These are phyloP conservation scores for Scleropages formosus DNA, from an alignment of 2,797 vertebrate species.

Conservation along the genomic window DNA sequence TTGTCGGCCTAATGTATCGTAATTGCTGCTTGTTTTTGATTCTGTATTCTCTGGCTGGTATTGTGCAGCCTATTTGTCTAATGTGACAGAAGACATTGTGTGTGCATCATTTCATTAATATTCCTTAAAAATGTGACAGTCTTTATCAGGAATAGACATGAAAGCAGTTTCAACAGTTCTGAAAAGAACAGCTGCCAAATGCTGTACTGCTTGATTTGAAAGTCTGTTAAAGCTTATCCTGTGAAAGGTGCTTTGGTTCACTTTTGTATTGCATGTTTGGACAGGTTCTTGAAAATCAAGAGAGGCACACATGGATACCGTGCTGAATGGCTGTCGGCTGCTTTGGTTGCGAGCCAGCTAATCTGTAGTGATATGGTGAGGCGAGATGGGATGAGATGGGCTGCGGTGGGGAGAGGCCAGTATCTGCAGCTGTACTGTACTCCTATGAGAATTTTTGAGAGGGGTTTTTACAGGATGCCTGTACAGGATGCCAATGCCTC, in stretches of 20 bases:
- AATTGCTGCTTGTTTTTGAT: background rate
- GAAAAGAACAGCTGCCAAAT: background rate
- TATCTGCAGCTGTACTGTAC: background rate
- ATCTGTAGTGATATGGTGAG: background rate
- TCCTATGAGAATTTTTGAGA: background rate
- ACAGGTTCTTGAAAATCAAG: too few relatives aligned
- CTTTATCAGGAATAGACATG: background rate
- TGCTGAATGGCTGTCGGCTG: background rate
- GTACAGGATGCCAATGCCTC: background rate
- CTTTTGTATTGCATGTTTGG: slow-evolving; percentile 9
- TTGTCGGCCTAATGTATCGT: slow-evolving; percentile 3
- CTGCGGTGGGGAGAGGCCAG: background rate
- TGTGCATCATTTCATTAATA: background rate
- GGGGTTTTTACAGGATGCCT: background rate
- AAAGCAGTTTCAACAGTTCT: background rate
- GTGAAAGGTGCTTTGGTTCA: background rate
- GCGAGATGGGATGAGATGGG: background rate
- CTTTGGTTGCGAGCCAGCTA: slow-evolving; percentile 10
- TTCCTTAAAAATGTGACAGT: background rate
- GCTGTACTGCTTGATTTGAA: background rate
- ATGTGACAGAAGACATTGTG: background rate
- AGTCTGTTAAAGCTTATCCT: too few relatives aligned
- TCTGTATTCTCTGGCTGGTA: background rate
- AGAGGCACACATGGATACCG: background rate
- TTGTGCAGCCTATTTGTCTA: background rate